Evolutionary conservation across 2,113 vertebrate species (phyloP), one percentile per base, ranked within the genome.

Genomic region (Oncorhynchus masou): DNA sequence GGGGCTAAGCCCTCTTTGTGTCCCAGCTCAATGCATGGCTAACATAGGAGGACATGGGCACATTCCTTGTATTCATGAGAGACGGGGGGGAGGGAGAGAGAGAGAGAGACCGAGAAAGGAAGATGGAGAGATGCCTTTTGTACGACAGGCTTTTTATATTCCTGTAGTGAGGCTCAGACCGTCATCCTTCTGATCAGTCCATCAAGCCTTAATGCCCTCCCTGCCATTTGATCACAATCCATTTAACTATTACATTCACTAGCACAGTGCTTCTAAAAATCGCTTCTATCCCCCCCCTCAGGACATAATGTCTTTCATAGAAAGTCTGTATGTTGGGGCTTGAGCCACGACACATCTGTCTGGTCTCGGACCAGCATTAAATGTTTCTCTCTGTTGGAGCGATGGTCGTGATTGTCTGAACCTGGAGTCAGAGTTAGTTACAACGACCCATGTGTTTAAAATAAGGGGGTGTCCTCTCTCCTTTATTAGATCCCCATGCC

Each of bases 81-180:
- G 64, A 66, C 27, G 20, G 54, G 39, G 39, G 71, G 5, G 39
- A 22, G 29, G 22, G 68, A 49, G 39, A 69, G 15, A 31, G 25
- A 24, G 5, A 7, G 60, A 67, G 70, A 57, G 25, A 6, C 5
- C 6, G 31, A 34, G 31, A 34, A 34, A 34, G 34, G 34, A 34
- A 19, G 74, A 80, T 49, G 71, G 19, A 70, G n/a, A 69, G 60
- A 80, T 57, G 70, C 74, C 74, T 86, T 85, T 80, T 84, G 78
- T 90, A 78, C 82, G 72, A 19, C 49, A 25, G 31, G 84, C 84
- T 89, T 84, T 91, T 91, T 89, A 87, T 91, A 87, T 89, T 89
- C 88, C 85, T 64, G 59, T 27, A 60, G 76, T 79, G 68, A 9
- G 15, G 66, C 82, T 83, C 75, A 80, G 78, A 80, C 79, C 77